Base-by-base conservation (phyloP, 2,113 vertebrate species). In the Columba livia region DNA sequence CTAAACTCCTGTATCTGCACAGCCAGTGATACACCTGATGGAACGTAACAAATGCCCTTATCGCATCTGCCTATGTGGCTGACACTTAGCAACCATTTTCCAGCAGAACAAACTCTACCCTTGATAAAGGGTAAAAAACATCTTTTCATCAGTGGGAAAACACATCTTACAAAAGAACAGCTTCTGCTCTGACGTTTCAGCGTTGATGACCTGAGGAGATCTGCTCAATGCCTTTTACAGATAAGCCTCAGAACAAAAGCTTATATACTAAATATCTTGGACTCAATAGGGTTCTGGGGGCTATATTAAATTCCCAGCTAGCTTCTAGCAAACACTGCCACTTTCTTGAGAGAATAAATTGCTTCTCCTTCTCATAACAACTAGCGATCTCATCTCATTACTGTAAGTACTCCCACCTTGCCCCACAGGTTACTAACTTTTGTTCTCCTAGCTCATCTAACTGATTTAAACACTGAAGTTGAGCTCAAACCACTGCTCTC, bases 11-110 rank as follows among this genome's bases (percentile, higher is more conserved):
- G 1, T 9, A 51, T 5, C 51, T 36, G 47, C 65, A 50, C 0
- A 0, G 47, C 54, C 0, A 0, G 13, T 1, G 0, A 42, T 1
- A 32, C 5, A 23, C 29, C 19, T n/a, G 5, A 71, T n/a, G 62
- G 38, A 25, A 40, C 2, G 32, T 32, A 64, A 31, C 25, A 60
- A 83, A 65, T 0, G 1, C 4, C 23, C 20, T 56, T 15, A 62
- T 4, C 3, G 13, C 20, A 18, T 9, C 16, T 0, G 0, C 11
- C 25, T 19, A 1, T 8, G 11, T 4, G 7, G n/a, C 48, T 56
- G n/a, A 79, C 15, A 14, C 9, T 51, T 7, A 90, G 61, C 24
- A 58, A 47, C 9, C 4, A 13, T 28, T 64, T 32, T 50, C 24
- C 34, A 79, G 25, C 57, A 12, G 66, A 94, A 67, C 8, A 71